Conservation (phyloP, 2,888 invertebrate genomes). For the Hypomecis atomaria region DNA sequence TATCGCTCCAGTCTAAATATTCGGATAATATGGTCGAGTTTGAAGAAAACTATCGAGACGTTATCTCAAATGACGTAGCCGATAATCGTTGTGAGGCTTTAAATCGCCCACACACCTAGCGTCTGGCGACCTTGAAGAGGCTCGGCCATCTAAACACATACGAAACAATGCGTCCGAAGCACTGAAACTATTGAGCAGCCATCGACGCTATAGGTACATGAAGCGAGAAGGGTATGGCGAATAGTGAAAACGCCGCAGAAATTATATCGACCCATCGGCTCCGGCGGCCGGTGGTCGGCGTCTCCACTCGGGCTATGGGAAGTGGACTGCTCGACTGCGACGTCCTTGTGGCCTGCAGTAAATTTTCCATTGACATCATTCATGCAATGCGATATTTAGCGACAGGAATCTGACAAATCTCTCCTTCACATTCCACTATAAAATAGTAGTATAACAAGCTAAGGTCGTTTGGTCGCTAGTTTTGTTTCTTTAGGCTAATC, state of each 20-base stretch:
- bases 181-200: slow-evolving; percentile 48
- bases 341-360: slow-evolving; percentile 64
- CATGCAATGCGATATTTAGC: slow-evolving; percentile 37
- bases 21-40: slow-evolving; percentile 33
- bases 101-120: slow-evolving; percentile 49
- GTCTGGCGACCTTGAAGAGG: slow-evolving; percentile 55
- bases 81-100: slow-evolving; percentile 42
- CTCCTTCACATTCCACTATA: slow-evolving; percentile 26
- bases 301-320: slow-evolving; percentile 64
- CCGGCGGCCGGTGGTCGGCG: slow-evolving; percentile 62
- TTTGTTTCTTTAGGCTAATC: slow-evolving; percentile 36
- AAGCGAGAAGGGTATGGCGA: slow-evolving; percentile 47
- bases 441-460: slow-evolving; percentile 43
- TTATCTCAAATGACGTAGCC: slow-evolving; percentile 42
- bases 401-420: slow-evolving; percentile 39
- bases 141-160: slow-evolving; percentile 41
- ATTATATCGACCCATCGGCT: slow-evolving; percentile 77
- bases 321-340: slow-evolving; percentile 61
- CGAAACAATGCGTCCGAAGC: slow-evolving; percentile 51
- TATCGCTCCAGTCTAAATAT: slow-evolving; percentile 41
- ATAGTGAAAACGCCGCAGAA: slow-evolving; percentile 77
- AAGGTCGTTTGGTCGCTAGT: slow-evolving; percentile 39
- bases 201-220: slow-evolving; percentile 35
- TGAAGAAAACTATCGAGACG: slow-evolving; percentile 33
- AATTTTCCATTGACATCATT: slow-evolving; percentile 51